Conservation (phyloP, 2,797 vertebrate genomes). For the Rallus crepitans region DNA sequence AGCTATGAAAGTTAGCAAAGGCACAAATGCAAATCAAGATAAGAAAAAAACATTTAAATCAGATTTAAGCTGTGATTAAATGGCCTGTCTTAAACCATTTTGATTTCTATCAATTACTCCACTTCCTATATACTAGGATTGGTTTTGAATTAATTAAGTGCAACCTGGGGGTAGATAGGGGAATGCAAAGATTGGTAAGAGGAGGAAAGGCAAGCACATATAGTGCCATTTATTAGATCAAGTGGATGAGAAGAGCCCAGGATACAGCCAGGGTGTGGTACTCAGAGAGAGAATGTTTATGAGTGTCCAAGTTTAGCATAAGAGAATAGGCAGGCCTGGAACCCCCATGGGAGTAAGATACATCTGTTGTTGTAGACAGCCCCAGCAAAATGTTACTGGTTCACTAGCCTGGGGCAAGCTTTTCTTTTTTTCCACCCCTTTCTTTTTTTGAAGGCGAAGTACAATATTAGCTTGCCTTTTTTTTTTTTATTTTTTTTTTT, state of each 20-base stretch:
- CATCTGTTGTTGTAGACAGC: constrained; percentile 58
- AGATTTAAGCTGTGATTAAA: background rate
- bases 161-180: background rate
- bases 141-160: background rate
- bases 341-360: background rate
- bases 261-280: background rate
- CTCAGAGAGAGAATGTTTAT: constrained; percentile 12
- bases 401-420: constrained; percentile 49
- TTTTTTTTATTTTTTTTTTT: background rate
- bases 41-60: background rate
- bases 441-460: constrained; percentile 38
- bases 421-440: background rate
- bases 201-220: background rate
- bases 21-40: background rate
- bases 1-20: background rate
- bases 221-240: background rate
- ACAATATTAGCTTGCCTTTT: constrained; percentile 27
- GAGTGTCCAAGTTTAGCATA: constrained; percentile 45
- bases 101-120: background rate
- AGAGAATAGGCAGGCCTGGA: constrained; percentile 38
- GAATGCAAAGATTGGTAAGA: background rate
- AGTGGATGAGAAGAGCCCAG: background rate
- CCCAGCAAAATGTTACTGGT: constrained; percentile 57
- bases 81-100: background rate
- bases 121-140: background rate